Percentiles rank a stretch among this genome's conserved stretches.
These are phyloP conservation scores for Caenorhabditis japonica DNA, from an alignment of 2,888 invertebrate genomes.

Conservation along the genomic window DNA sequence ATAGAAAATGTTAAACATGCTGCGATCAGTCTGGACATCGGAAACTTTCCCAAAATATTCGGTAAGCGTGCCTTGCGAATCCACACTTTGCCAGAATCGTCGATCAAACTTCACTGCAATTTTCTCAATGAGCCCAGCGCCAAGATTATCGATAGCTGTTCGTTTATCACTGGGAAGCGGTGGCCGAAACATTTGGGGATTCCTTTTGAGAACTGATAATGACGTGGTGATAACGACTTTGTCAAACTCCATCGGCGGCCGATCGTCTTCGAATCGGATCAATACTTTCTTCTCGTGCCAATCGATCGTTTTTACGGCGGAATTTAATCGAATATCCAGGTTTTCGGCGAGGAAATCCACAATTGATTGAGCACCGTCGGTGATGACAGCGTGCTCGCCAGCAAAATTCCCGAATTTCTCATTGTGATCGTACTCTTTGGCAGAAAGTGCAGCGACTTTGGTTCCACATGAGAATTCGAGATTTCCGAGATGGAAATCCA, in stretches of 20 bases:
- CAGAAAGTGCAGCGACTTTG: conserved; percentile 67
- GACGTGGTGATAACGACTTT: conserved; percentile 79
- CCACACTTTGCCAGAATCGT: conserved; percentile 78
- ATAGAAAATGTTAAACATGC: conserved; percentile 79
- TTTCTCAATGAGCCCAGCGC: conserved; percentile 79
- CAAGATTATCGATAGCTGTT: conserved; percentile 78
- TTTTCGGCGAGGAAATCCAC: conserved; percentile 76
- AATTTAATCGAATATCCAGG: conserved; percentile 77
- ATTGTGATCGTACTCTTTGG: conserved; percentile 79
- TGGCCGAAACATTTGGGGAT: conserved; percentile 78
- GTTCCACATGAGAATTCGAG: conserved; percentile 80
- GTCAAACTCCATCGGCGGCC: conserved; percentile 18
- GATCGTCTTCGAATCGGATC: conserved; percentile 22
- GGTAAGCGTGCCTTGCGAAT: conserved; percentile 65
- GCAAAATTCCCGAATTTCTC: conserved; percentile 79
- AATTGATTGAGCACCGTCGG: conserved; percentile 77
- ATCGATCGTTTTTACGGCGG: conserved; percentile 70
- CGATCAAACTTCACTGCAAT: conserved; percentile 78
- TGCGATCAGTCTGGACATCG: conserved; percentile 71
- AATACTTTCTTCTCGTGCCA: conserved; percentile 19
- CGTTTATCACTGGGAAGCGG: conserved; percentile 78
- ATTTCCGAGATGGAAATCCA: conserved; percentile 79
- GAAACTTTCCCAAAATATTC: conserved; percentile 79
- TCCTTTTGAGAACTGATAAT: conserved; percentile 78
- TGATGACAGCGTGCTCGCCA: conserved; percentile 78